Conservation (phyloP, 2,888 invertebrate genomes). For the Bombyx huttoni region DNA sequence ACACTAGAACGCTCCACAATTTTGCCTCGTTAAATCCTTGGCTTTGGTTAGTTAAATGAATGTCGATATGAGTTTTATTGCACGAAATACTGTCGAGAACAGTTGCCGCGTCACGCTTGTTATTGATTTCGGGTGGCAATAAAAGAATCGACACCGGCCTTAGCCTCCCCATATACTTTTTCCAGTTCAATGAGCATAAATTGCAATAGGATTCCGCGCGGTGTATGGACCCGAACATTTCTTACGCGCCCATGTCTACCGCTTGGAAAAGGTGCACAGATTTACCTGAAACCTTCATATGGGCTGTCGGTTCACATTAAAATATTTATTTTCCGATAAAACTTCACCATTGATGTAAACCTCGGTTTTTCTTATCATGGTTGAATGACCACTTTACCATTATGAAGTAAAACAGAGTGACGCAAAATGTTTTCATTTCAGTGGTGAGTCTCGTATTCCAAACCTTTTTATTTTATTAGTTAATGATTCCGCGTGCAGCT, state of each 20-base stretch:
- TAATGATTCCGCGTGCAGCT: too few relatives aligned
- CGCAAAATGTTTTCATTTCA: not conserved
- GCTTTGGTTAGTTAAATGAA: not conserved
- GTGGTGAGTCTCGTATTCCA: not conserved
- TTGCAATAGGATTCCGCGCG: conserved; percentile 66
- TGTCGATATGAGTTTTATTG: conserved; percentile 21
- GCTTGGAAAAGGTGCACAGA: conserved; percentile 50
- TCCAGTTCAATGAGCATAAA: conserved; percentile 66
- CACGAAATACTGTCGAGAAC: conserved; percentile 22
- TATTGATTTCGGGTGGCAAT: conserved; percentile 63
- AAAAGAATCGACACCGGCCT: conserved; percentile 60
- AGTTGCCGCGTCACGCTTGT: conserved; percentile 45
- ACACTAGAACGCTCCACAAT: conserved; percentile 15
- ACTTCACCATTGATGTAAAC: not conserved
- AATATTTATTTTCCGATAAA: conserved; percentile 28
- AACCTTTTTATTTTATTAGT: too few relatives aligned
- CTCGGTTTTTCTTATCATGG: not conserved
- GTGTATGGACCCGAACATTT: conserved; percentile 55
- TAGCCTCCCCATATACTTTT: conserved; percentile 63
- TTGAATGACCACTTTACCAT: not conserved
- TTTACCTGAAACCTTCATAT: conserved; percentile 44
- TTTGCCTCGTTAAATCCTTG: not conserved
- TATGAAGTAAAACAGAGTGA: not conserved
- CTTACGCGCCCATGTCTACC: conserved; percentile 40
- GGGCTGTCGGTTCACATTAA: conserved; percentile 44